Base-by-base conservation (phyloP, 1,140 invertebrate species). In the Drosophila pectinifera region DNA sequence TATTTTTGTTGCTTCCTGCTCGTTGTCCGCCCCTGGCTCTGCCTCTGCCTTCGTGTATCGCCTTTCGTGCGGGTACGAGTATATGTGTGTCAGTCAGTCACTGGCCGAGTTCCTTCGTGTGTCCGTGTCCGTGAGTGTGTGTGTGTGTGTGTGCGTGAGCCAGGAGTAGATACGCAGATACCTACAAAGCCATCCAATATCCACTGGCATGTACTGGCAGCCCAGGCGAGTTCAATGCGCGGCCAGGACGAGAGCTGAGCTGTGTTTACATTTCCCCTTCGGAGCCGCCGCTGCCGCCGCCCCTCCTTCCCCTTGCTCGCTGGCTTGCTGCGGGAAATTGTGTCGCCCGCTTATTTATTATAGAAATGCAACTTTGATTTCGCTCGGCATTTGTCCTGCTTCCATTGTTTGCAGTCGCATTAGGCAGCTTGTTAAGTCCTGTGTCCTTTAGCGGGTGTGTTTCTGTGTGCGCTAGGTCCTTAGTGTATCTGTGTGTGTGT, bases 61-160 rank as follows among this genome's bases (percentile, higher is more conserved):
- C 64, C 39, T 54, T 67, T 51, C 39, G 53, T 78, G 59, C 31
- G 31, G 11, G 31, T 53, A 36, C 49, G 49, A 53, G 80, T 78
- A 89, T 84, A 89, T 80, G 84, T 88, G 84, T 89, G 84, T 89
- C 84, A 88, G 80, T 84, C 84, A 88, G 84, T 86, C 81, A 81
- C 54, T 85, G 73, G 70, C 83, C 83, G 42, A 56, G 11, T 57
- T 62, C 54, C 20, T 43, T 18, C 46, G 56, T 75, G 53, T 45
- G 13, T 45, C 51, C n/a, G 42, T 67, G 36, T 59, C n/a, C n/a
- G n/a, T n/a, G n/a, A n/a, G n/a, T n/a, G n/a, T n/a, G n/a, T n/a
- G n/a, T n/a, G n/a, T n/a, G 18, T 59, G 46, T 48, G 34, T 73
- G 54, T 79, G 65, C 55, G 58, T 63, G 63, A 64, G 56, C 73